These are phyloP conservation scores for Panzeria rudis DNA, from an alignment of 2,888 invertebrate species.

Conservation along the genomic window DNA sequence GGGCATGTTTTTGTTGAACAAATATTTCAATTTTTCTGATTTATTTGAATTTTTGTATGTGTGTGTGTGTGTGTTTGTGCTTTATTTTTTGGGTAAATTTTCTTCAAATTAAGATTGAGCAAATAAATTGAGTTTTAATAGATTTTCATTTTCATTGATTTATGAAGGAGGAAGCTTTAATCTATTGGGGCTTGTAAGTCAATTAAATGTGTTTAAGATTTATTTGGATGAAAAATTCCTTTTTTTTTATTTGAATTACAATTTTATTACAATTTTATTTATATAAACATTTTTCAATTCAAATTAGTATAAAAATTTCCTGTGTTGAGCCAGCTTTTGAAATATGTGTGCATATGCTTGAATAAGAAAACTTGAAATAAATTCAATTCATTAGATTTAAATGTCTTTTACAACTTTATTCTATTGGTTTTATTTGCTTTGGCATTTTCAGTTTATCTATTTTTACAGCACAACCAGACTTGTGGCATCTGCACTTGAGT, in stretches of 20 bases:
- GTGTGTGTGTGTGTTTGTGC: neutral
- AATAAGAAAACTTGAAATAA: slow-evolving; percentile 27
- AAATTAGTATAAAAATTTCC: neutral
- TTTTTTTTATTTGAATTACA: neutral
- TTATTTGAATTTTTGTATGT: neutral
- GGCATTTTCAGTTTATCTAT: slow-evolving; percentile 28
- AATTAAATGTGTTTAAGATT: neutral
- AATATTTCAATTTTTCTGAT: slow-evolving; percentile 6
- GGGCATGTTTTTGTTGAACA: neutral
- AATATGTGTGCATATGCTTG: slow-evolving; percentile 2
- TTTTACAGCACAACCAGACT: neutral
- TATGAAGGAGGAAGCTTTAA: neutral
- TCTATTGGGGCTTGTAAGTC: neutral
- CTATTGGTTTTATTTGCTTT: slow-evolving; percentile 21
- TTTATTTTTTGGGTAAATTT: neutral
- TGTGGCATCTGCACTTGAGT: slow-evolving; percentile 37
- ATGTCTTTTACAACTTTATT: slow-evolving; percentile 23
- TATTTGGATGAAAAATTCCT: neutral
- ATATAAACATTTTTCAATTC: neutral
- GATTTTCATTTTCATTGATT: neutral
- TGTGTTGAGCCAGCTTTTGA: neutral
- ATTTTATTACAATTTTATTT: neutral
- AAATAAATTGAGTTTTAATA: neutral
- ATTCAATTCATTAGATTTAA: slow-evolving; percentile 49
- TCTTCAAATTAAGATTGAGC: neutral